Evolutionary conservation across 2,797 vertebrate species (phyloP), one percentile per base, ranked within the genome.

Genomic region (Parauchenoglanis punctatus): DNA sequence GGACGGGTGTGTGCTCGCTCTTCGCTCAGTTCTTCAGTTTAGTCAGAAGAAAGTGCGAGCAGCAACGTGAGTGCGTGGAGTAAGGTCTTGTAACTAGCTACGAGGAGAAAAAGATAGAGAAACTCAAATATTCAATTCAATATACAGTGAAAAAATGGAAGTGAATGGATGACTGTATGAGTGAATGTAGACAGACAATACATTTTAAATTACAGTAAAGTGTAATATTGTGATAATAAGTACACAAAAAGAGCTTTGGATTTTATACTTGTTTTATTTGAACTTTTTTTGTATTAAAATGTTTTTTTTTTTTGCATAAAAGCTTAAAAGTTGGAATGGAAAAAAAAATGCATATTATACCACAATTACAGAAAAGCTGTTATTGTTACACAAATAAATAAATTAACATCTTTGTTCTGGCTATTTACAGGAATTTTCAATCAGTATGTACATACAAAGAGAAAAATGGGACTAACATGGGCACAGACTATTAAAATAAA

Each of bases 341-440:
- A 54, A 81, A 85, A 12, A 28, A 7, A 15, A 5, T 3, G 13
- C 8, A 54, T 49, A 10, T 58, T 80, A 15, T 25, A 67, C 23
- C 40, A 84, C 4, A 40, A 23, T 23, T 17, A 77, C 76, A 67
- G 52, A 85, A 89, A 77, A 85, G 56, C n/a, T 18, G n/a, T 46
- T 86, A 80, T 12, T 54, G 63, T 52, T 83, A 59, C 59, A 28
- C 70, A 84, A 75, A 67, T 73, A 85, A 85, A 81, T 91, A 61
- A 91, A 86, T 85, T 82, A 86, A 89, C 59, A 68, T 85, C 23
- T 84, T 85, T 54, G 31, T 86, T 86, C n/a, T 81, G 15, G 76
- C 40, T 87, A 88, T 91, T 89, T 88, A 89, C 87, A 89, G 15
- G 59, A 88, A 80, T 4, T 63, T 54, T 46, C 28, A 12, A 44